Base-by-base conservation (phyloP, 2,888 invertebrate species). In the Monoplex corrugatus region DNA sequence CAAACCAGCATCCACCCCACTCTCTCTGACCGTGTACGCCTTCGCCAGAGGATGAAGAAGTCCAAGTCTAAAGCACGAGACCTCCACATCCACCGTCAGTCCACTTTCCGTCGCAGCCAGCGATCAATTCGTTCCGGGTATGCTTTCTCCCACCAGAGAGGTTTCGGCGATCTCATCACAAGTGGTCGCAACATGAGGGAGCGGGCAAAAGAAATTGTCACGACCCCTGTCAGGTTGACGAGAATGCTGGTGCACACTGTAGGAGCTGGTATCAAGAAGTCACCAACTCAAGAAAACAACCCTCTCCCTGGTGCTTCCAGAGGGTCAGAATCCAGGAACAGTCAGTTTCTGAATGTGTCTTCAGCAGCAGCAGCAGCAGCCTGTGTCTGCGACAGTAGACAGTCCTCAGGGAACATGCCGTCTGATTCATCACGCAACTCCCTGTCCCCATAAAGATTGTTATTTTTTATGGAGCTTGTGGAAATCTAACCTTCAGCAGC, bases 61-160 rank as follows among this genome's bases (percentile, higher is more conserved):
- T 93, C 94, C 80, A 95, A 95, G 90, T 93, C 95, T 19, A 93
- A 93, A 83, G 92, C 94, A n/a, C 91, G 93, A 45, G 95, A 95
- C 85, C 90, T 94, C 3, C 92, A 93, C 84, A 91, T 95, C 35
- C 93, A 94, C 63, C 92, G 95, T 50, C 93, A 95, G 40, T 96
- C 94, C 86, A 96, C 94, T 86, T 98, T 98, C 0, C 97, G 98
- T 90, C 97, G 98, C 94, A 98, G 98, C 90, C 95, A 95, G 23
- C 97, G 99, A 68, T 99, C 98, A 50, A 97, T 99, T 91, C 98
- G 99, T 89, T 99, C 99, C 23, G 99, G 99, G 89, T 99, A 99
- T 96, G 99, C 99, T 19, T 99, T 99, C 97, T 98, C 99, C 89
- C 99, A 99, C 96, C 98, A 94, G 95, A 98, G 98, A 97, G 99